Evolutionary conservation across 2,113 vertebrate species (phyloP), one percentile per base, ranked within the genome.

Genomic region (Muntiacus reevesi): DNA sequence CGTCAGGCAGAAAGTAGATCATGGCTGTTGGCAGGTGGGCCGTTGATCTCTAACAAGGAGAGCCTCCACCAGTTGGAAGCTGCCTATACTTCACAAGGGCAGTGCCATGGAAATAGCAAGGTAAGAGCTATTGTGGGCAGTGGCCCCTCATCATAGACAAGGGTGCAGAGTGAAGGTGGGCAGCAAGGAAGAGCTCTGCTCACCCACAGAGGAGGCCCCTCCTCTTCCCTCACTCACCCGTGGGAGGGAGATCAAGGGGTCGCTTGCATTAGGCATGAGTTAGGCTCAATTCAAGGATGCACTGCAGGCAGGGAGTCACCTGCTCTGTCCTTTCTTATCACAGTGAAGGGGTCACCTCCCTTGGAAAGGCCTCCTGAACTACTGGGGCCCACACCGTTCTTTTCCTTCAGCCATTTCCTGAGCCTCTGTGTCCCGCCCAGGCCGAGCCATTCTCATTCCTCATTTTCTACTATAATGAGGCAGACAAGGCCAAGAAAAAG

Each of bases 131-230:
- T 0, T 28, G 11, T 16, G 30, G 47, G 57, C 47, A 23, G 4
- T 25, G 50, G 25, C 21, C 33, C 45, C 12, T 14, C 2, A 7
- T 76, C 15, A 54, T 71, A 47, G 23, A 25, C 17, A 78, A 45
- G 25, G 43, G 54, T 60, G 16, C 5, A n/a, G 5, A 11, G 2
- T 0, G 23, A 93, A 55, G 23, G 40, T 47, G 14, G 28, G 14
- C n/a, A 36, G 45, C 1, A 17, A 21, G 30, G 33, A 28, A 10
- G 21, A 7, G 15, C 45, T n/a, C 43, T 11, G 13, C 47, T 90
- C 5, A 19, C 2, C 1, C 33, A 1, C 4, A 57, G 50, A 30
- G 1, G 30, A 60, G 12, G 4, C 1, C 7, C 36, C 33, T 36
- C 64, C 55, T 89, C 43, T 23, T 19, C 62, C 23, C 40, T 40